Evolutionary conservation across 2,888 invertebrate genomes (phyloP).

Genomic region (Sepioteuthis lessoniana): DNA sequence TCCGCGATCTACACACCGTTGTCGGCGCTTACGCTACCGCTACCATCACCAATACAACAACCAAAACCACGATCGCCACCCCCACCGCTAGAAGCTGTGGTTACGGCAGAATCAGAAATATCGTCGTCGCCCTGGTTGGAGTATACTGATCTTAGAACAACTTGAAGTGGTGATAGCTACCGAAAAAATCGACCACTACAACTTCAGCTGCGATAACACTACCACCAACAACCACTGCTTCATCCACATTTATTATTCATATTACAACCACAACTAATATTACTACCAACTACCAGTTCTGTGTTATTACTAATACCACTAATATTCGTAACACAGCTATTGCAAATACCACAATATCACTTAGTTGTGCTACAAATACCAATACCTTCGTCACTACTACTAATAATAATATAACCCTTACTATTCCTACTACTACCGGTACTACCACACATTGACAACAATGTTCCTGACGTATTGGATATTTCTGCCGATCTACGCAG

Average conservation of each 20-base stretch:
- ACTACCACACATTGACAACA: slow-evolving; percentile 33
- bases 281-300: neutral
- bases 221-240: neutral
- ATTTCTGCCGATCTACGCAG: slow-evolving; percentile 33
- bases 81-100: neutral
- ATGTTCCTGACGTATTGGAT: slow-evolving; percentile 33
- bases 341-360: neutral
- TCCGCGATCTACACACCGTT: slow-evolving; percentile 11
- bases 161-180: slow-evolving; percentile 33
- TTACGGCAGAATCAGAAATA: neutral
- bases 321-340: neutral
- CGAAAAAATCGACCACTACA: neutral
- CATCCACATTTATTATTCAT: neutral
- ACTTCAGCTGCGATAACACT: slow-evolving; percentile 1
- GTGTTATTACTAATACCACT: neutral
- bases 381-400: neutral
- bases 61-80: neutral
- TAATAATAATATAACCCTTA: neutral
- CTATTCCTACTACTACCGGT: neutral
- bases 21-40: neutral
- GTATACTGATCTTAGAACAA: slow-evolving; percentile 33
- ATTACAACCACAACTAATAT: neutral
- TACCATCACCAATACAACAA: neutral
- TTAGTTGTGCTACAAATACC: neutral
- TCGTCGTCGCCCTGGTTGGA: neutral